phyloP scores from a whole-genome alignment of 1,140 invertebrate genomes.

The Drosophila lacteicornis region DNA sequence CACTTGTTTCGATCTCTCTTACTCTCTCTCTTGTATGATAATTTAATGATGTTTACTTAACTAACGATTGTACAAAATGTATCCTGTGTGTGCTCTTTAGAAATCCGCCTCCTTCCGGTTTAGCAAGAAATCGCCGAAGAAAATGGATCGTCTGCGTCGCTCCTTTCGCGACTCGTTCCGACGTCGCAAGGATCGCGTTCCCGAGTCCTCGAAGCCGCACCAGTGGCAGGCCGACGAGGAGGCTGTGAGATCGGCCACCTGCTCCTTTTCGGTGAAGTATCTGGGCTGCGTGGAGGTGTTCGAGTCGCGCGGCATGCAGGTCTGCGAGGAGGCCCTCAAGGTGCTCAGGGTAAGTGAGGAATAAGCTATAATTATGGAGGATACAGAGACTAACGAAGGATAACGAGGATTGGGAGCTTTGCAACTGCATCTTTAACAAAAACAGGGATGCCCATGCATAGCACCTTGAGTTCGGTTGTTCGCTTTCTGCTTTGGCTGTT shows the following conservation, averaged over 20 bases:
- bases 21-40: conserved; percentile 1
- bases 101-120: conserved; percentile 87
- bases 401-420: too few relatives aligned
- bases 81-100: conserved; percentile 56
- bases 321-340: conserved; percentile 99
- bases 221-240: conserved; percentile 99
- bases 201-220: conserved; percentile 97
- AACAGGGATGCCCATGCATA: neutral
- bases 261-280: conserved; percentile 99
- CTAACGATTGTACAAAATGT: conserved; percentile 14
- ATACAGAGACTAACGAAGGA: neutral
- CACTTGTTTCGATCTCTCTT: conserved; percentile 71
- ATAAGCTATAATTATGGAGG: neutral
- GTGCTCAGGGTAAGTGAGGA: conserved; percentile 91
- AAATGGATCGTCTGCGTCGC: conserved; percentile 96
- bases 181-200: conserved; percentile 91
- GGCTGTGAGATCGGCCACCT: conserved; percentile 97
- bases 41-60: neutral
- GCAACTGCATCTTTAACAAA: too few relatives aligned
- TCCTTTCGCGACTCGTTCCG: conserved; percentile 97
- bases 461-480: neutral
- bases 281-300: conserved; percentile 99
- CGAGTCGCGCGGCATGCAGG: conserved; percentile 99
- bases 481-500: neutral
- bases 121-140: conserved; percentile 89